Evolutionary conservation across 2,888 invertebrate species (phyloP).

Genomic region (Pseudolycoriella hygida): DNA sequence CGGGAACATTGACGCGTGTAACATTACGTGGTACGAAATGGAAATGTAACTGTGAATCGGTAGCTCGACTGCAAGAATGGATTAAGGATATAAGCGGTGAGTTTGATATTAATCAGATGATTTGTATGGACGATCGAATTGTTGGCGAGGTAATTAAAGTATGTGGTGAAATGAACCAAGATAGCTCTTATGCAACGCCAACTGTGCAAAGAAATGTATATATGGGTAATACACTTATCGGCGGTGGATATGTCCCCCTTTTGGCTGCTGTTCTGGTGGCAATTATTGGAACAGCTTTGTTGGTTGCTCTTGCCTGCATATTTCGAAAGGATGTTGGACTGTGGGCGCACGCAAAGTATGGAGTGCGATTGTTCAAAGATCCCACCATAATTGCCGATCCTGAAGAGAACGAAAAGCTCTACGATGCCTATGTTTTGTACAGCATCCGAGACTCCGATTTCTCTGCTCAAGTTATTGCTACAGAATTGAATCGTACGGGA

Average conservation of each 20-base stretch:
- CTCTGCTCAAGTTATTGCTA: constrained; percentile 48
- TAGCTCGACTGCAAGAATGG: constrained; percentile 52
- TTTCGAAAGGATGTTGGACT: constrained; percentile 63
- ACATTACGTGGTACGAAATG: constrained; percentile 62
- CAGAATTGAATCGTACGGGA: constrained; percentile 50
- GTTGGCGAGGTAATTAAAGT: constrained; percentile 9
- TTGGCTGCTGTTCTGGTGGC: constrained; percentile 55
- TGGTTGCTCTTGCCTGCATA: constrained; percentile 53
- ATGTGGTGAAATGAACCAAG: constrained; percentile 6
- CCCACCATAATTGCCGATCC: constrained; percentile 5
- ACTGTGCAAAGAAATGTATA: constrained; percentile 25
- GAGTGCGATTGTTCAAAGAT: constrained; percentile 51
- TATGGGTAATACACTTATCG: constrained; percentile 28
- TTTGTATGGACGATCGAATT: constrained; percentile 29
- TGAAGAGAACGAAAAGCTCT: constrained; percentile 41
- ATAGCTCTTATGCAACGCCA: constrained; percentile 34
- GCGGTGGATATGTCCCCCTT: constrained; percentile 50
- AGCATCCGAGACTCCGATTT: constrained; percentile 62
- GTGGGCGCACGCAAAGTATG: constrained; percentile 67
- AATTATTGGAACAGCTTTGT: constrained; percentile 49
- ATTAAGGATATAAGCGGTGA: constrained; percentile 45
- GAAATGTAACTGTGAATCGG: constrained; percentile 63
- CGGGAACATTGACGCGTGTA: constrained; percentile 38
- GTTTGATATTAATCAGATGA: constrained; percentile 27
- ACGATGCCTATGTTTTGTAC: constrained; percentile 79